These are phyloP conservation scores for Eledona agricola DNA, from an alignment of 2,888 invertebrate species.

Conservation along the genomic window DNA sequence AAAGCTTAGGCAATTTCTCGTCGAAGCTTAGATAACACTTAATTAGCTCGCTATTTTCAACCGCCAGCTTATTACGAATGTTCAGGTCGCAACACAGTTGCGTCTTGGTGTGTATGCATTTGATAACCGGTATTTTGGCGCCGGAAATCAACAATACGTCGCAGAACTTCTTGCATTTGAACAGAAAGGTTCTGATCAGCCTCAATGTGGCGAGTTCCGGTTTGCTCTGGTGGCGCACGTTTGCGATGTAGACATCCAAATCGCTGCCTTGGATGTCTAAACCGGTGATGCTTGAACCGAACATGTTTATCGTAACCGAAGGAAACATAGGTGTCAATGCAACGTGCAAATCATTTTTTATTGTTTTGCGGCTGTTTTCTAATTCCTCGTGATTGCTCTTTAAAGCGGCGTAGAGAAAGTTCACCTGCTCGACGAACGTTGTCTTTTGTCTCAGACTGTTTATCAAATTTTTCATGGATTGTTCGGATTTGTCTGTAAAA, in stretches of 20 bases:
- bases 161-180: constrained; percentile 60
- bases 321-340: constrained; percentile 12
- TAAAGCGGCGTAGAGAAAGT: neutral
- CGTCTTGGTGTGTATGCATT: constrained; percentile 72
- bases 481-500: too few species aligned
- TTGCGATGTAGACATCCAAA: constrained; percentile 73
- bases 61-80: constrained; percentile 75
- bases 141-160: constrained; percentile 72
- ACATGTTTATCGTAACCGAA: constrained; percentile 51
- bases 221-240: constrained; percentile 56
- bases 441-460: too few species aligned
- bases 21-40: constrained; percentile 69
- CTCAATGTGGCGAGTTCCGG: constrained; percentile 45
- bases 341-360: constrained; percentile 4
- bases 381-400: constrained; percentile 1
- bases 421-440: constrained; percentile 9
- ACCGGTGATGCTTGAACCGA: constrained; percentile 79
- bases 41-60: constrained; percentile 74
- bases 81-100: constrained; percentile 76
- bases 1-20: constrained; percentile 67
- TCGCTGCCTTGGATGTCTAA: constrained; percentile 76
- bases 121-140: constrained; percentile 82
- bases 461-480: too few species aligned
- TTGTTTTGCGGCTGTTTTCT: constrained; percentile 10
- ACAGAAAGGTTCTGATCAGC: constrained; percentile 43